Conservation (phyloP, 2,797 vertebrate genomes). For the Peromyscus nudipes region DNA sequence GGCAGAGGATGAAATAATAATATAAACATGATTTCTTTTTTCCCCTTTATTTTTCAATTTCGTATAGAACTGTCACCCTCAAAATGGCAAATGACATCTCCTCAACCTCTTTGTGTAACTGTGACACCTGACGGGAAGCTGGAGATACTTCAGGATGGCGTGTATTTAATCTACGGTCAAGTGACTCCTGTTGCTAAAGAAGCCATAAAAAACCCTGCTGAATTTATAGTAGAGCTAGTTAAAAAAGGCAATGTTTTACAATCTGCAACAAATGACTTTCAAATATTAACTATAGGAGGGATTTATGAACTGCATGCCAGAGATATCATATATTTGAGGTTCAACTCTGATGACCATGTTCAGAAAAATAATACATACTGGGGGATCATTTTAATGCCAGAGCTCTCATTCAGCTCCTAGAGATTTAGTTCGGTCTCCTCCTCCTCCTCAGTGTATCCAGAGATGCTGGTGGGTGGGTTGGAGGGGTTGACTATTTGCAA, state of each 20-base stretch:
- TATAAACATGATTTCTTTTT: slow-evolving; percentile 40
- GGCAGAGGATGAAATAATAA: slow-evolving; percentile 43
- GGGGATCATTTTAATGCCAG: slow-evolving; percentile 69
- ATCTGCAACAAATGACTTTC: slow-evolving; percentile 49
- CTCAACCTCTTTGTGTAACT: slow-evolving; percentile 69
- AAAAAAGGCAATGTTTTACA: fast-evolving
- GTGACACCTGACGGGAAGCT: slow-evolving; percentile 35
- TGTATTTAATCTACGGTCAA: slow-evolving; percentile 82
- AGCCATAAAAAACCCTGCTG: fast-evolving
- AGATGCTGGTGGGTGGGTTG: neutral
- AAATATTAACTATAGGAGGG: slow-evolving; percentile 61
- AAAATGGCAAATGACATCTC: slow-evolving; percentile 72
- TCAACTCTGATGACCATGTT: slow-evolving; percentile 72
- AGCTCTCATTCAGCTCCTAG: slow-evolving; percentile 55
- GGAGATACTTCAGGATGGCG: slow-evolving; percentile 72
- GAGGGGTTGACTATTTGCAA: slow-evolving; percentile 4
- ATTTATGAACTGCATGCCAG: slow-evolving; percentile 70
- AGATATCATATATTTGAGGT: slow-evolving; percentile 72
- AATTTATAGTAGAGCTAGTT: slow-evolving; percentile 42
- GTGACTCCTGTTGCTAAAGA: slow-evolving; percentile 55
- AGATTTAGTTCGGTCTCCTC: neutral
- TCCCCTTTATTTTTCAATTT: neutral
- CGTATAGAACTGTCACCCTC: fast-evolving
- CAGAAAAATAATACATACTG: slow-evolving; percentile 74
- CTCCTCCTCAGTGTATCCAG: neutral